A percentile compares a stretch with the other conserved stretches of the same genome.
Evolutionary conservation across 2,113 vertebrate genomes (phyloP).

Genomic region (Anser cygnoides): DNA sequence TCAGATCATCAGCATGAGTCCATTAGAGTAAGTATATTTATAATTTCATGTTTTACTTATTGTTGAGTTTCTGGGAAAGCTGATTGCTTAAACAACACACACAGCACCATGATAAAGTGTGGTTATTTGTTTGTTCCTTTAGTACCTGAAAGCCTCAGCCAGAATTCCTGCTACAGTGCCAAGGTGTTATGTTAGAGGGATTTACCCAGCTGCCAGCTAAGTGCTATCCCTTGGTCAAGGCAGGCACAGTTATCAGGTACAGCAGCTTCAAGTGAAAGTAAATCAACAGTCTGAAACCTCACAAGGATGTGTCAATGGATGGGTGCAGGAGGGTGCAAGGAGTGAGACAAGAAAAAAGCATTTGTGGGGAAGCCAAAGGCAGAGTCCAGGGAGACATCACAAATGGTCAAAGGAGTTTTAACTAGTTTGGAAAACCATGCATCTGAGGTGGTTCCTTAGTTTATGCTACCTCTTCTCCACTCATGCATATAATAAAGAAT

Average conservation of each 20-base stretch:
- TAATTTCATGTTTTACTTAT: not conserved
- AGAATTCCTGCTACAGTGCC: not conserved
- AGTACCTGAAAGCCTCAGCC: not conserved
- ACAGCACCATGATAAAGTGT: not conserved
- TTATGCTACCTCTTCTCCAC: not conserved
- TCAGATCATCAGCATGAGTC: not conserved
- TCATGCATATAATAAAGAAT: not conserved
- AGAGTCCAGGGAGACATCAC: not conserved
- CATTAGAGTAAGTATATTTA: not conserved
- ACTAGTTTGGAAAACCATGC: not conserved
- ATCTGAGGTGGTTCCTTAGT: not conserved
- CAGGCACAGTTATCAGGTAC: not conserved
- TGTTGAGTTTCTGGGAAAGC: not conserved
- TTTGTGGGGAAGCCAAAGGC: not conserved
- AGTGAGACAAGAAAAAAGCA: accelerated
- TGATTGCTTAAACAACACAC: not conserved
- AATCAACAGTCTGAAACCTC: not conserved
- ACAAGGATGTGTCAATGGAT: not conserved
- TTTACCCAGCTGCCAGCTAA: not conserved
- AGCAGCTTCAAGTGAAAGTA: not conserved
- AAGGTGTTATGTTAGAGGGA: not conserved
- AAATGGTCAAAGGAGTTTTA: not conserved
- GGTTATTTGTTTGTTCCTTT: not conserved
- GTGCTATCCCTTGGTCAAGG: not conserved
- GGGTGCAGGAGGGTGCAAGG: not conserved